Conservation (phyloP, 2,113 vertebrate genomes). For the Pelecanus crispus region DNA sequence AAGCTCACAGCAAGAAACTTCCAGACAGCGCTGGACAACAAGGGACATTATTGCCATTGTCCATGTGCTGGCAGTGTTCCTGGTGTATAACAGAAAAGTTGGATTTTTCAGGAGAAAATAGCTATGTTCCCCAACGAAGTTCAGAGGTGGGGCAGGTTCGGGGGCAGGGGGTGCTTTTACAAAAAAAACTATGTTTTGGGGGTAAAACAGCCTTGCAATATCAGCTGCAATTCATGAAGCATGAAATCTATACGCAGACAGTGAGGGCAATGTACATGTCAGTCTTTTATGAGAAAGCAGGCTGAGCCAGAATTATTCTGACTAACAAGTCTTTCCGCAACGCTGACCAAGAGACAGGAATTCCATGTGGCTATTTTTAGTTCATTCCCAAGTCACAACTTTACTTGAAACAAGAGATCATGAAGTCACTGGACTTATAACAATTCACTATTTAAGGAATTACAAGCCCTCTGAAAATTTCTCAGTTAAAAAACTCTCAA, state of each 20-base stretch:
- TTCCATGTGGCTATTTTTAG: background rate
- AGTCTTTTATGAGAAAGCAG: background rate
- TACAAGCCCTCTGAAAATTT: background rate
- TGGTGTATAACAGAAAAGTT: accelerated
- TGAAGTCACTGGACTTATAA: background rate
- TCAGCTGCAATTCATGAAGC: background rate
- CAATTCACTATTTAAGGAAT: background rate
- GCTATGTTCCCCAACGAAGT: background rate
- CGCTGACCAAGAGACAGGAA: background rate
- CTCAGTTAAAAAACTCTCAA: background rate
- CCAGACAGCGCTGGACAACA: background rate
- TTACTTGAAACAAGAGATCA: background rate
- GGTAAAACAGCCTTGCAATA: background rate
- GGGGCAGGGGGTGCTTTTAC: background rate
- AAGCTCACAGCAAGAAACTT: background rate
- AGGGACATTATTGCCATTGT: background rate
- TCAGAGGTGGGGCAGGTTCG: background rate
- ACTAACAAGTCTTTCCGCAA: background rate
- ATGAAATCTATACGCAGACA: background rate
- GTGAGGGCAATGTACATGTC: background rate
- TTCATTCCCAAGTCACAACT: background rate
- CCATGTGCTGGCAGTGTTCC: background rate
- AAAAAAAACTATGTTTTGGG: background rate
- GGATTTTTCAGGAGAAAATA: background rate
- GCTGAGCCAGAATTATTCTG: background rate